Evolutionary conservation across 2,113 vertebrate species (phyloP).

Genomic region (Datnioides undecimradiatus): DNA sequence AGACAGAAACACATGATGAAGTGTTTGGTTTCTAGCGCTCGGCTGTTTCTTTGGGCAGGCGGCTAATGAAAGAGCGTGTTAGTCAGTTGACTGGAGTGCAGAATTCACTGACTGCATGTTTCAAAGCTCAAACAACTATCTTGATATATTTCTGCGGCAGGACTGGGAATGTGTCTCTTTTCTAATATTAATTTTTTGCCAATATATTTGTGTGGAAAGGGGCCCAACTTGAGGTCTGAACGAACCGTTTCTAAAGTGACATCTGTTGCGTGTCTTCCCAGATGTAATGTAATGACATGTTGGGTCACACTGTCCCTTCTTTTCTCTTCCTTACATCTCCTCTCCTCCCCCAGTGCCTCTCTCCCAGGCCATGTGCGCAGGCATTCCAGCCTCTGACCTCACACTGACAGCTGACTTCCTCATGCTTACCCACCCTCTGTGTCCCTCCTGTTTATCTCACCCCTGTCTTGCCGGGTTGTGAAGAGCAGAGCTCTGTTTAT

Average conservation of each 20-base stretch:
- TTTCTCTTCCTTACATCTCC: slow-evolving; percentile 28
- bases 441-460: slow-evolving; percentile 79
- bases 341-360: slow-evolving; percentile 40
- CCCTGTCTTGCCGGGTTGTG: slow-evolving; percentile 48
- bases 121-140: slow-evolving; percentile 1
- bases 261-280: slow-evolving; percentile 5
- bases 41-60: slow-evolving; percentile 26
- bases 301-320: slow-evolving; percentile 39
- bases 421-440: slow-evolving; percentile 73
- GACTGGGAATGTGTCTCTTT: neutral
- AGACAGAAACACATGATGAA: slow-evolving; percentile 64
- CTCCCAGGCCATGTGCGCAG: slow-evolving; percentile 65
- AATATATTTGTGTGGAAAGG: neutral
- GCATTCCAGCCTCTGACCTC: slow-evolving; percentile 81
- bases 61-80: slow-evolving; percentile 41
- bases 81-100: slow-evolving; percentile 61
- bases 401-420: slow-evolving; percentile 86
- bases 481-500: slow-evolving; percentile 75
- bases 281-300: slow-evolving; percentile 35
- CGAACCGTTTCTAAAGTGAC: neutral
- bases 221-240: neutral
- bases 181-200: neutral
- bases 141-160: neutral
- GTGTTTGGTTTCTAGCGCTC: slow-evolving; percentile 36
- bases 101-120: slow-evolving; percentile 24